Evolutionary conservation across 2,113 vertebrate species (phyloP).

Genomic region (Dasyprocta punctata): DNA sequence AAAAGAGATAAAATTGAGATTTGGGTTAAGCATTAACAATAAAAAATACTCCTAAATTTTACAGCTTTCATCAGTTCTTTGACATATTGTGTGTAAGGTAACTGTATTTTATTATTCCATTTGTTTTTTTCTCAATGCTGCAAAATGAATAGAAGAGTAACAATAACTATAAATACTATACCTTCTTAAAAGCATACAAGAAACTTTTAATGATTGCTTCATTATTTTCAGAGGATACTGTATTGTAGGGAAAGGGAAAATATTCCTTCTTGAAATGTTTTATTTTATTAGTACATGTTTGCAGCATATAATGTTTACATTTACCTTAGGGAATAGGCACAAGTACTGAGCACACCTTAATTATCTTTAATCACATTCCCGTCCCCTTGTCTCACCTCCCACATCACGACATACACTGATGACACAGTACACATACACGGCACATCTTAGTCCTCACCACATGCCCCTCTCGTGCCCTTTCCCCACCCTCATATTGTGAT

Average conservation of each 20-base stretch:
- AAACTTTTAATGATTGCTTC: background rate
- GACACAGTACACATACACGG: background rate
- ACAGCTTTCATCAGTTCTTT: background rate
- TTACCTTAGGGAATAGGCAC: background rate
- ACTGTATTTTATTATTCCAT: background rate
- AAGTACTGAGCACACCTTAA: background rate
- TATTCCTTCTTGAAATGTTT: background rate
- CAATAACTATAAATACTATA: background rate
- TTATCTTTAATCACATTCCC: background rate
- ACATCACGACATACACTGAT: background rate
- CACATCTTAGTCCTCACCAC: background rate
- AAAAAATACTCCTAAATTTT: background rate
- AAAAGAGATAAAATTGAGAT: conserved; percentile 15
- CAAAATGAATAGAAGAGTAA: conserved; percentile 20
- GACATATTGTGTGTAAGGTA: background rate
- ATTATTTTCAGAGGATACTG: conserved; percentile 19
- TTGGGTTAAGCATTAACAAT: background rate
- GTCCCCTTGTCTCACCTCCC: background rate
- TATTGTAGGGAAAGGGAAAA: background rate
- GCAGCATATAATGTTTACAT: background rate
- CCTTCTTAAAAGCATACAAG: background rate
- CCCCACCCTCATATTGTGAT: background rate
- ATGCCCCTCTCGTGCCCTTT: background rate
- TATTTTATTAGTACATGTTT: background rate
- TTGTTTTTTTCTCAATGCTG: conserved; percentile 31